These are phyloP conservation scores for Chymomyza procnemis DNA, from an alignment of 2,888 invertebrate species.

Conservation along the genomic window DNA sequence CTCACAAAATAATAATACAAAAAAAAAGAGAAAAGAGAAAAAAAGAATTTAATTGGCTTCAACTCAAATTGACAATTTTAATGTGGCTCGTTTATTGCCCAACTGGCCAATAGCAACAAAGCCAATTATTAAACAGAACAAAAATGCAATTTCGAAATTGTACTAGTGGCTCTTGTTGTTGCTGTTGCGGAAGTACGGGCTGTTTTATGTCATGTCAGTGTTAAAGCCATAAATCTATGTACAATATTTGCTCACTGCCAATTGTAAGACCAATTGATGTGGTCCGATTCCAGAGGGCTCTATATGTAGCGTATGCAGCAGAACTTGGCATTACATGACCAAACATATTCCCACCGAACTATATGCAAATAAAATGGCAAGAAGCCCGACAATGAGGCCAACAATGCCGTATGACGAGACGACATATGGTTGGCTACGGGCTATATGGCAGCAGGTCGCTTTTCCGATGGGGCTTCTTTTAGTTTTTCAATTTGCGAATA, in stretches of 20 bases:
- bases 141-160: slow-evolving; percentile 22
- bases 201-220: slow-evolving; percentile 49
- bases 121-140: slow-evolving; percentile 36
- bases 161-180: slow-evolving; percentile 1
- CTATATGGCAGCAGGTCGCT: background rate
- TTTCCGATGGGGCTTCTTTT: background rate
- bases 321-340: slow-evolving; percentile 43
- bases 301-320: slow-evolving; percentile 50
- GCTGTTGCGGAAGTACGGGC: slow-evolving; percentile 13
- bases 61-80: slow-evolving; percentile 44
- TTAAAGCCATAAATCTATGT: slow-evolving; percentile 58
- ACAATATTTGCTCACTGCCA: slow-evolving; percentile 51
- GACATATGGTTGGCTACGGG: background rate
- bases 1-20: slow-evolving; percentile 12
- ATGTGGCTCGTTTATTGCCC: slow-evolving; percentile 38
- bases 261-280: slow-evolving; percentile 15
- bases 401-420: background rate
- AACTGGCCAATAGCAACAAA: slow-evolving; percentile 1
- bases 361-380: slow-evolving; percentile 30
- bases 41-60: slow-evolving; percentile 54
- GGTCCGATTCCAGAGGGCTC: background rate
- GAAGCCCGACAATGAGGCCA: slow-evolving; percentile 15
- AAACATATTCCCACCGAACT: slow-evolving; percentile 25
- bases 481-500: slow-evolving; percentile 28
- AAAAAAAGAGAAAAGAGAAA: slow-evolving; percentile 42